Percentiles rank a stretch among this genome's conserved stretches.
These are phyloP conservation scores for Grallaria varia DNA, from an alignment of 2,113 vertebrate species.

Conservation along the genomic window DNA sequence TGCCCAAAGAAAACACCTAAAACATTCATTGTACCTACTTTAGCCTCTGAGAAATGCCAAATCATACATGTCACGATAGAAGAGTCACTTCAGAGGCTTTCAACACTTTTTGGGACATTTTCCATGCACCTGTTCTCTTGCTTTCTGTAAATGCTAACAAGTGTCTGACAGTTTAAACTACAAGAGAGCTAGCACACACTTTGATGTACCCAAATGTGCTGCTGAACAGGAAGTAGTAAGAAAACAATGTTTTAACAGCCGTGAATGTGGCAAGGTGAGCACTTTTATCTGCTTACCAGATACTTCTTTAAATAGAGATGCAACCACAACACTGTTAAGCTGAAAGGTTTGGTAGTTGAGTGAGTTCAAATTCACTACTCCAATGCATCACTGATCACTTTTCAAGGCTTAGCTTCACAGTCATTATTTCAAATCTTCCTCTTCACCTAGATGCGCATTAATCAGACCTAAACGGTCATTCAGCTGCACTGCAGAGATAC, in stretches of 20 bases:
- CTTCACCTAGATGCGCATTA: neutral
- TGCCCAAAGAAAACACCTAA: neutral
- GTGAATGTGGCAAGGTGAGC: neutral
- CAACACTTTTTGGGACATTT: neutral
- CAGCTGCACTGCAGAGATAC: neutral
- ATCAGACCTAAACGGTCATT: neutral
- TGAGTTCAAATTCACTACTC: neutral
- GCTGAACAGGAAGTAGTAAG: constrained; percentile 22
- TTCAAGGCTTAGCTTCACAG: neutral
- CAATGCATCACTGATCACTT: neutral
- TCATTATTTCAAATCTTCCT: neutral
- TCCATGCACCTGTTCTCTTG: neutral
- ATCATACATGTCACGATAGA: neutral
- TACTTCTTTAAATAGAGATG: constrained; percentile 37
- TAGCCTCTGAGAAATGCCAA: neutral
- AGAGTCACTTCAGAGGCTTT: neutral
- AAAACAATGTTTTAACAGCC: constrained; percentile 17
- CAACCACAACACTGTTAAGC: neutral
- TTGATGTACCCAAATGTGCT: neutral
- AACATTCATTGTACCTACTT: neutral
- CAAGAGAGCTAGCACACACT: neutral
- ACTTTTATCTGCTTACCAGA: constrained; percentile 29
- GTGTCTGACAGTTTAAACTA: neutral
- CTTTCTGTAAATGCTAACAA: neutral
- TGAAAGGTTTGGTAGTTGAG: neutral